These are phyloP conservation scores for Aphidius gifuensis DNA, from an alignment of 1,140 invertebrate genomes.

Conservation along the genomic window DNA sequence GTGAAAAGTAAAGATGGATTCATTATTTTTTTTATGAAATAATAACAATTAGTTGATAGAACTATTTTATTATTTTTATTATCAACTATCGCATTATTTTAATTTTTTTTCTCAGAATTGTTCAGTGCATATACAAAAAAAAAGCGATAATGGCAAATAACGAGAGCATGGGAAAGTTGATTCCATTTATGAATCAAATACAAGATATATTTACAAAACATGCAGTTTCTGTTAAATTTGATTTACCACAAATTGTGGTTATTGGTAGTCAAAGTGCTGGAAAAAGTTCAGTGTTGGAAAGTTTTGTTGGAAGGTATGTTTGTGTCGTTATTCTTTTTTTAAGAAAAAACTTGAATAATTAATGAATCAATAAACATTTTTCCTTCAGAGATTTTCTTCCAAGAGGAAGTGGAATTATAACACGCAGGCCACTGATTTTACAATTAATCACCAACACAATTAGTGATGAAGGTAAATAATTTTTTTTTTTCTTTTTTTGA, in stretches of 20 bases:
- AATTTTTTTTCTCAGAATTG: no score
- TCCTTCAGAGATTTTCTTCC: conserved; percentile 88
- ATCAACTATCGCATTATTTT: no score
- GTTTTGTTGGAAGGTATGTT: conserved; percentile 97
- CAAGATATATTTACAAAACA: conserved; percentile 98
- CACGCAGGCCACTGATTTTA: conserved; percentile 93
- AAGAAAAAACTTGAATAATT: no score
- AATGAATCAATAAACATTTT: neutral
- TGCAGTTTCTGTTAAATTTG: conserved; percentile 71
- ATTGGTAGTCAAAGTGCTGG: conserved; percentile 98
- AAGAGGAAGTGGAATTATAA: conserved; percentile 95
- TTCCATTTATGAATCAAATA: conserved; percentile 97
- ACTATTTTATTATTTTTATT: no score
- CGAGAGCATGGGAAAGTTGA: conserved; percentile 93
- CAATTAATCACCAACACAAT: conserved; percentile 86
- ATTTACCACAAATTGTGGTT: conserved; percentile 98
- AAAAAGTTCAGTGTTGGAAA: conserved; percentile 98
- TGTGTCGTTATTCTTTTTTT: no score
- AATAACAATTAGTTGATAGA: no score
- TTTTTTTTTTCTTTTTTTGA: neutral
- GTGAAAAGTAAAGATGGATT: no score
- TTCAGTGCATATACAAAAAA: no score
- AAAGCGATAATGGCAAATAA: conserved; percentile 68
- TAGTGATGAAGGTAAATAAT: conserved; percentile 60
- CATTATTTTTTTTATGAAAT: no score